phyloP scores from a whole-genome alignment of 1,140 invertebrate species.

The Triops longicaudatus region DNA sequence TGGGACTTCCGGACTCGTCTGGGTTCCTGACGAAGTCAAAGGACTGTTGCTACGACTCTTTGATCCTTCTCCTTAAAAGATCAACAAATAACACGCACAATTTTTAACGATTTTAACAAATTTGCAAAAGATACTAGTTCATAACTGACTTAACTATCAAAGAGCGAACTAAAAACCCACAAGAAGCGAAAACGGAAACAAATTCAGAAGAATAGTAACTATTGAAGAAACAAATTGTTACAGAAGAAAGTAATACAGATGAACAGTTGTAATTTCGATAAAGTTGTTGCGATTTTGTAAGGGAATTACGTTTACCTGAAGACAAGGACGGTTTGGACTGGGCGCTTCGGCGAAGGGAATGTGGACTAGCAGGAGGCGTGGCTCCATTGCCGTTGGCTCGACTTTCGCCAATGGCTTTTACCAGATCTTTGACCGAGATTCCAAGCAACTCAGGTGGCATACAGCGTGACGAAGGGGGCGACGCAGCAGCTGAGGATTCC shows the following conservation, averaged over 20 bases:
- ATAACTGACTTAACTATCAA: background rate
- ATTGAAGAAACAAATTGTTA: too few relatives aligned
- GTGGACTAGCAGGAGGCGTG: slow-evolving; percentile 62
- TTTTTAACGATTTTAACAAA: too few relatives aligned
- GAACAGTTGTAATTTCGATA: too few relatives aligned
- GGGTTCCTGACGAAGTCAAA: slow-evolving; percentile 48
- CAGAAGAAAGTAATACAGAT: too few relatives aligned
- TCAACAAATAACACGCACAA: background rate
- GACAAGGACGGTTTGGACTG: background rate
- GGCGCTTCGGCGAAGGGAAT: slow-evolving; percentile 30
- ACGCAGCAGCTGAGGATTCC: slow-evolving; percentile 16
- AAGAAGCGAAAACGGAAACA: too few relatives aligned
- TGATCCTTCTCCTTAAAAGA: background rate
- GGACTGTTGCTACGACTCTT: background rate
- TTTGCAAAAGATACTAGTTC: background rate
- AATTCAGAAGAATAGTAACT: too few relatives aligned
- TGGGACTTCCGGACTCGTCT: slow-evolving; percentile 58
- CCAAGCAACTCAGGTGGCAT: slow-evolving; percentile 51
- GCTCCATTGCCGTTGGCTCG: slow-evolving; percentile 66
- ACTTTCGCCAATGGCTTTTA: slow-evolving; percentile 68
- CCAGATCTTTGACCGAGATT: slow-evolving; percentile 68
- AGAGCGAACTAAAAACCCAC: background rate
- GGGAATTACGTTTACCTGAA: background rate
- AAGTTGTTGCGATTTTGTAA: too few relatives aligned
- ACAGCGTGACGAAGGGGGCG: background rate